Conservation (phyloP, 2,888 invertebrate genomes). For the Pyrrhia umbra region DNA sequence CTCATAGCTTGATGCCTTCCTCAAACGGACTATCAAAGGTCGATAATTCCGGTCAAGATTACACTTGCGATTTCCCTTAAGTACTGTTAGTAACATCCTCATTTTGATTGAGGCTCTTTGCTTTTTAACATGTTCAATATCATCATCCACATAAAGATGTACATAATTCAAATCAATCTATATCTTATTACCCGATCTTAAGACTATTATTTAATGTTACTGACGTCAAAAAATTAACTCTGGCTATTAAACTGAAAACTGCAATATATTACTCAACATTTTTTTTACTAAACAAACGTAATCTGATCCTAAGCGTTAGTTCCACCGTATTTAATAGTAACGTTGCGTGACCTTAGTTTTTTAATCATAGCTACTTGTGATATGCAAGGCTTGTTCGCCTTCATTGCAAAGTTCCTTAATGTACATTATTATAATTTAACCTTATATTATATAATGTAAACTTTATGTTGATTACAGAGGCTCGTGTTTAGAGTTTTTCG, state of each 20-base stretch:
- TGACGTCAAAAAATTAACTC: constrained; percentile 22
- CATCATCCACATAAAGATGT: constrained; percentile 1
- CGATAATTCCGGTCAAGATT: constrained; percentile 33
- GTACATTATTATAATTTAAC: constrained; percentile 13
- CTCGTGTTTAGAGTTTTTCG: constrained; percentile 13
- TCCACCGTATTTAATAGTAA: constrained; percentile 41
- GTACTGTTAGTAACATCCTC: constrained; percentile 29
- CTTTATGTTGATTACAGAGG: not conserved
- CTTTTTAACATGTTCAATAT: constrained; percentile 11
- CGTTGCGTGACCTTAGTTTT: constrained; percentile 54
- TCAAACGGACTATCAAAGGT: constrained; percentile 12
- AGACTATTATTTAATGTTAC: not conserved
- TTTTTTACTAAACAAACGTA: constrained; percentile 37
- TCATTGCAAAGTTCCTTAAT: constrained; percentile 26
- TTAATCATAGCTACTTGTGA: constrained; percentile 38
- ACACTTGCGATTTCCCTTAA: constrained; percentile 30
- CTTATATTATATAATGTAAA: constrained; percentile 26
- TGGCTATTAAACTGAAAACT: constrained; percentile 6
- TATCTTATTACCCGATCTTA: not conserved
- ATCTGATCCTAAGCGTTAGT: constrained; percentile 24
- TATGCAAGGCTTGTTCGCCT: constrained; percentile 35
- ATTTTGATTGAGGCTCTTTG: constrained; percentile 13
- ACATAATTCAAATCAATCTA: no score
- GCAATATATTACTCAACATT: constrained; percentile 26
- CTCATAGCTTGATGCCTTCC: not conserved